Percentiles rank a stretch among this genome's conserved stretches.
Evolutionary conservation across 1,140 invertebrate genomes (phyloP).

Genomic region (Chlorops oryzae): DNA sequence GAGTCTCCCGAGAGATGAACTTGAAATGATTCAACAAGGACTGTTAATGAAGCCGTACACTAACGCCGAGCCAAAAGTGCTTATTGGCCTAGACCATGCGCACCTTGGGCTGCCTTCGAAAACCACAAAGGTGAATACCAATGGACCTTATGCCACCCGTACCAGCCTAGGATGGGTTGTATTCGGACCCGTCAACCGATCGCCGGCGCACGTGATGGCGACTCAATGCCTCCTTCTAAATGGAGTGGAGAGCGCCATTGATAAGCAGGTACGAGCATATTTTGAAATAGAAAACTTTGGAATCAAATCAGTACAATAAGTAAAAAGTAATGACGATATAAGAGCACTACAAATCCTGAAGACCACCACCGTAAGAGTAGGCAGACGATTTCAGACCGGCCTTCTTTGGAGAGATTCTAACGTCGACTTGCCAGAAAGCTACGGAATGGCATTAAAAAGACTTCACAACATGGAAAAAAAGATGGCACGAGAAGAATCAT

Average conservation of each 20-base stretch:
- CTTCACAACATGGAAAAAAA: conserved; percentile 7
- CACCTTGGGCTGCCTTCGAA: neutral
- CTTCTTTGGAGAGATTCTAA: conserved; percentile 7
- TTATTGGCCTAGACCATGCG: conserved; percentile 5
- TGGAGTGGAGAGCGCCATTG: neutral
- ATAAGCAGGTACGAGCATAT: neutral
- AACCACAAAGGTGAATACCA: too few species aligned
- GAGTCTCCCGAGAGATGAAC: neutral
- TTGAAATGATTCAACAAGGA: neutral
- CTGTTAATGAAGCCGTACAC: neutral
- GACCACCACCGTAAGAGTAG: neutral
- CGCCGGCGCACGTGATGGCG: too few species aligned
- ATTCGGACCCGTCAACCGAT: too few species aligned
- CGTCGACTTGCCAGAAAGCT: conserved; percentile 5
- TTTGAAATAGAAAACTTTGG: neutral
- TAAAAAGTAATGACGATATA: neutral
- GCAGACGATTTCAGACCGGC: conserved; percentile 2
- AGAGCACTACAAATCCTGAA: neutral
- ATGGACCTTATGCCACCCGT: too few species aligned
- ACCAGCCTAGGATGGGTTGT: too few species aligned
- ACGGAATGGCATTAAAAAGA: neutral
- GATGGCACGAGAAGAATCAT: neutral
- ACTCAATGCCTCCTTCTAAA: neutral
- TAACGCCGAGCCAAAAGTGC: neutral
- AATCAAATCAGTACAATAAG: neutral